phyloP scores from a whole-genome alignment of 2,888 invertebrate genomes.

The Tinea trinotella region DNA sequence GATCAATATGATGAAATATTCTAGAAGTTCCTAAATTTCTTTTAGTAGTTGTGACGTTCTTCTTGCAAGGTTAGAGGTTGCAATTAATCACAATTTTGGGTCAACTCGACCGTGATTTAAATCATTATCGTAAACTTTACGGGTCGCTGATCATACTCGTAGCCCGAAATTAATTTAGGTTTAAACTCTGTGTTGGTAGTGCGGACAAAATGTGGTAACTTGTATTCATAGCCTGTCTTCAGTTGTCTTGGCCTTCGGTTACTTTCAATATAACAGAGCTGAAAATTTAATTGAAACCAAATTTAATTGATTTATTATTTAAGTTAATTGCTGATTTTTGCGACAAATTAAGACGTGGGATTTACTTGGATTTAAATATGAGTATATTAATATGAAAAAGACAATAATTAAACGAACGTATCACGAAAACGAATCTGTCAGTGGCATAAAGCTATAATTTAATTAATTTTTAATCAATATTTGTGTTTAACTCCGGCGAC shows the following conservation, averaged over 20 bases:
- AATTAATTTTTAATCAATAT: slow-evolving; percentile 21
- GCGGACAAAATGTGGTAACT: slow-evolving; percentile 36
- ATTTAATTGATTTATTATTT: not conserved
- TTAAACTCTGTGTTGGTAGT: slow-evolving; percentile 30
- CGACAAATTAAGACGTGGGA: not conserved
- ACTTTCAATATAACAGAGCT: slow-evolving; percentile 36
- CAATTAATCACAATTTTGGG: slow-evolving; percentile 11
- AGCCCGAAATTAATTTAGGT: slow-evolving; percentile 63
- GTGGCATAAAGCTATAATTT: slow-evolving; percentile 5
- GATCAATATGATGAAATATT: not conserved
- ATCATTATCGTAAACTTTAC: slow-evolving; percentile 54
- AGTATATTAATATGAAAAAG: not conserved
- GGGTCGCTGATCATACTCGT: slow-evolving; percentile 45
- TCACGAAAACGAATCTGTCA: slow-evolving; percentile 12
- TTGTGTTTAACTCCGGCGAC: slow-evolving; percentile 19
- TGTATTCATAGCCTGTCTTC: slow-evolving; percentile 44
- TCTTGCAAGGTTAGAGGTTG: not conserved
- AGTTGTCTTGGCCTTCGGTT: slow-evolving; percentile 35
- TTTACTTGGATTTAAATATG: not conserved
- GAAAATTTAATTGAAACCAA: slow-evolving; percentile 41
- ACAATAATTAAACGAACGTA: slow-evolving; percentile 5
- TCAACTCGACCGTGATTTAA: slow-evolving; percentile 40
- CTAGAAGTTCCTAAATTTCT: slow-evolving; percentile 7
- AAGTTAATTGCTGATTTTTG: not conserved
- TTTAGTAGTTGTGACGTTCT: slow-evolving; percentile 17